Percentiles rank a stretch among this genome's conserved stretches.
phyloP scores from a whole-genome alignment of 2,113 vertebrate genomes.

The Thermophis baileyi region DNA sequence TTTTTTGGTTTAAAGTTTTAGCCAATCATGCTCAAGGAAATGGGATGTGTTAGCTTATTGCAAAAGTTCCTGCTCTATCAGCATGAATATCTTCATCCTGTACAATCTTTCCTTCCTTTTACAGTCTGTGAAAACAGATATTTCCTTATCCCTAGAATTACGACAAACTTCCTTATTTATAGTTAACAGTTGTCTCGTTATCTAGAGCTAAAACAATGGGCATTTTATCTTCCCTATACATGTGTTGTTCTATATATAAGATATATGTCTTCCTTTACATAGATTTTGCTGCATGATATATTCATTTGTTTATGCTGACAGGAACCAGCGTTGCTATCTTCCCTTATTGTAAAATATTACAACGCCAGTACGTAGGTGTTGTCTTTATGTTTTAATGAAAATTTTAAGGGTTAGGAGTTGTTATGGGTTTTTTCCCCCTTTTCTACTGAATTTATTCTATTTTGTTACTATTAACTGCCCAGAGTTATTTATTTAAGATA shows the following conservation, averaged over 20 bases:
- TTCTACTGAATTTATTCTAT: not conserved
- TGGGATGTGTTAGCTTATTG: no score
- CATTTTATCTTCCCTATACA: not conserved
- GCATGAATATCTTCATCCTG: not conserved
- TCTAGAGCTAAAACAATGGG: not conserved
- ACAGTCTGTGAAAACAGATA: not conserved
- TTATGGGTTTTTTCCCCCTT: not conserved
- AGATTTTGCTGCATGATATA: not conserved
- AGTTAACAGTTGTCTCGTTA: not conserved
- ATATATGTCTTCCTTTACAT: not conserved
- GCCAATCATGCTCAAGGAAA: not conserved
- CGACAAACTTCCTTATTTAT: not conserved
- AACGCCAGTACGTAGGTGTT: not conserved
- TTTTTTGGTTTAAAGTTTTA: not conserved
- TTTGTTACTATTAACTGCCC: not conserved
- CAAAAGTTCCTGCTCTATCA: not conserved
- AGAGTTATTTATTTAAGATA: not conserved
- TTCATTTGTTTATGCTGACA: not conserved
- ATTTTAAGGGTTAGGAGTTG: not conserved
- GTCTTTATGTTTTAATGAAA: not conserved
- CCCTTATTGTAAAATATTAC: not conserved
- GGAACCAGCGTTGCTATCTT: not conserved
- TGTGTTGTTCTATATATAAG: not conserved
- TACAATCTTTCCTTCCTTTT: not conserved
- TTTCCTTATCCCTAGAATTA: not conserved